Evolutionary conservation across 2,888 invertebrate species (phyloP).

Genomic region (Adelognathus sp.): DNA sequence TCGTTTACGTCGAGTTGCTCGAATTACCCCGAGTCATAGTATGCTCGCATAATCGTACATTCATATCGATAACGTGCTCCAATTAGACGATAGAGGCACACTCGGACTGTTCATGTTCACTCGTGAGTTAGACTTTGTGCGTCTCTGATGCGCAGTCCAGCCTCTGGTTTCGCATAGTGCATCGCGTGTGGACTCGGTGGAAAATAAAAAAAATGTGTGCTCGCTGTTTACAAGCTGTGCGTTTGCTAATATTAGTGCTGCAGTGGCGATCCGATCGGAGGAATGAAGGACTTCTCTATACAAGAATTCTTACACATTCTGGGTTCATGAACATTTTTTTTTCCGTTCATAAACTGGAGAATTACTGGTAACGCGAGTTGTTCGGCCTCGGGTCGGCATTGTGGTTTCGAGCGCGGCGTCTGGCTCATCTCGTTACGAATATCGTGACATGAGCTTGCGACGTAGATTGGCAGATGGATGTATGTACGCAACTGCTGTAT

Average conservation of each 20-base stretch:
- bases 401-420: slow-evolving; percentile 19
- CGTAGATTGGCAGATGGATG: neutral
- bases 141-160: neutral
- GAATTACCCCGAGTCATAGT: slow-evolving; percentile 18
- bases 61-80: slow-evolving; percentile 52
- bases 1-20: slow-evolving; percentile 46
- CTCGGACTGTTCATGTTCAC: neutral
- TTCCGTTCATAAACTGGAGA: neutral
- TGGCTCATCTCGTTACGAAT: slow-evolving; percentile 32
- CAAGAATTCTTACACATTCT: too few species aligned
- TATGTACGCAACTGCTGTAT: neutral
- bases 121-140: neutral
- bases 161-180: neutral
- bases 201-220: neutral
- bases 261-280: neutral
- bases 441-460: neutral
- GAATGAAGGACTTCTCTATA: neutral
- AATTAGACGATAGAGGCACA: slow-evolving; percentile 34
- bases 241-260: neutral
- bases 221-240: neutral
- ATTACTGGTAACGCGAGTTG: neutral
- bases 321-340: too few species aligned
- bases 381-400: slow-evolving; percentile 24
- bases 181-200: neutral
- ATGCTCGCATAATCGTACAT: slow-evolving; percentile 28